Evolutionary conservation across 2,888 invertebrate species (phyloP).

Genomic region (Athrips mouffetella): DNA sequence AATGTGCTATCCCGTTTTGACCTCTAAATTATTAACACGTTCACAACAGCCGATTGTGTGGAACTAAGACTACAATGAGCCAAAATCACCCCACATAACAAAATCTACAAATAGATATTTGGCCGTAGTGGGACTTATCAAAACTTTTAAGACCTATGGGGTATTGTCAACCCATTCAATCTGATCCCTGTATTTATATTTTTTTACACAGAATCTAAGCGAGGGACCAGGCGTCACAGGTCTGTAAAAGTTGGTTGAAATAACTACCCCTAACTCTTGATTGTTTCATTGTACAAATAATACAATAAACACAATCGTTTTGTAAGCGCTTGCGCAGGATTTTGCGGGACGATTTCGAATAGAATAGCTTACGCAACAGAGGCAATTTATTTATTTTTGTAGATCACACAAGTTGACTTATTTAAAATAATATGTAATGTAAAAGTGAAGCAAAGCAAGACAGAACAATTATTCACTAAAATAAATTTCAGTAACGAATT

Average conservation of each 20-base stretch:
- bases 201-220: background rate
- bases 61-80: conserved; percentile 30
- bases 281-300: conserved; percentile 44
- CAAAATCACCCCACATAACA: conserved; percentile 38
- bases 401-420: background rate
- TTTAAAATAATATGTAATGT: conserved; percentile 1
- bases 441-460: background rate
- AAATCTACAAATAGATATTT: conserved; percentile 47
- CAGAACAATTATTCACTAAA: background rate
- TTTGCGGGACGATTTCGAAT: conserved; percentile 26
- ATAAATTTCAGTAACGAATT: background rate
- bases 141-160: conserved; percentile 28
- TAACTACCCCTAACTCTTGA: conserved; percentile 31
- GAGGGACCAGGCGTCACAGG: conserved; percentile 2
- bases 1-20: conserved; percentile 14
- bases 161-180: conserved; percentile 25
- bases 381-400: background rate
- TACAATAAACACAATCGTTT: conserved; percentile 46
- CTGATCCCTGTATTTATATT: conserved; percentile 21
- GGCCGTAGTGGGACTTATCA: conserved; percentile 40
- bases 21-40: conserved; percentile 25
- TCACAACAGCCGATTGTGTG: conserved; percentile 35
- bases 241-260: conserved; percentile 21
- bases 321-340: conserved; percentile 41
- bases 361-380: conserved; percentile 22